Evolutionary conservation across 2,113 vertebrate genomes (phyloP).

Genomic region (Theropithecus gelada): DNA sequence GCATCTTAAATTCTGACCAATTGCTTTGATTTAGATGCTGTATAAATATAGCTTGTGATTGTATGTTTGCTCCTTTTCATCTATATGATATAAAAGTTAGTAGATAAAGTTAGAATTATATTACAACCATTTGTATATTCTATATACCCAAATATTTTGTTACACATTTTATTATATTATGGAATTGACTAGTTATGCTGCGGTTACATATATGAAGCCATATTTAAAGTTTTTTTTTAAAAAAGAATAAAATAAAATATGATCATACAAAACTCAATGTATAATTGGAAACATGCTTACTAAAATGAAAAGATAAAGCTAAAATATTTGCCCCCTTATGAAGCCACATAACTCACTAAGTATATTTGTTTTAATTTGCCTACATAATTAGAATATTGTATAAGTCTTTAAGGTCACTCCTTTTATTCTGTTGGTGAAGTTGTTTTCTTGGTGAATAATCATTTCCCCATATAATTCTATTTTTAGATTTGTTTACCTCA

Average conservation of each 20-base stretch:
- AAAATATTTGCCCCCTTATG: not conserved
- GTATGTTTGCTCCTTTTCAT: not conserved
- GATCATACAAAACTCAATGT: not conserved
- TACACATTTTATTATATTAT: not conserved
- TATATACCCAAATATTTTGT: not conserved
- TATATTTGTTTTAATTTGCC: not conserved
- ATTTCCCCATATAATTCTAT: not conserved
- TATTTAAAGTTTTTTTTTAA: not conserved
- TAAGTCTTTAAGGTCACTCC: not conserved
- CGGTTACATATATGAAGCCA: not conserved
- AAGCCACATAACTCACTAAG: not conserved
- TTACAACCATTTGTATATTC: not conserved
- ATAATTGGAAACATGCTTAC: not conserved
- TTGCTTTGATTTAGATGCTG: not conserved
- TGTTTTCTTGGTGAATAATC: not conserved
- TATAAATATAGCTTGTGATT: not conserved
- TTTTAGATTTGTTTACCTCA: not conserved
- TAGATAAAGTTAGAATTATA: not conserved
- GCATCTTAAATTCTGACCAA: not conserved
- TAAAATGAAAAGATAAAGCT: not conserved
- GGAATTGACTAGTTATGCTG: not conserved
- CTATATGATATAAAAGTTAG: not conserved
- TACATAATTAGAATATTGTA: not conserved
- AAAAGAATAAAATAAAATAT: not conserved
- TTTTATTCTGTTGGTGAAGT: not conserved